These are phyloP conservation scores for Laodelphax striatellus DNA, from an alignment of 1,140 invertebrate genomes.

Conservation along the genomic window DNA sequence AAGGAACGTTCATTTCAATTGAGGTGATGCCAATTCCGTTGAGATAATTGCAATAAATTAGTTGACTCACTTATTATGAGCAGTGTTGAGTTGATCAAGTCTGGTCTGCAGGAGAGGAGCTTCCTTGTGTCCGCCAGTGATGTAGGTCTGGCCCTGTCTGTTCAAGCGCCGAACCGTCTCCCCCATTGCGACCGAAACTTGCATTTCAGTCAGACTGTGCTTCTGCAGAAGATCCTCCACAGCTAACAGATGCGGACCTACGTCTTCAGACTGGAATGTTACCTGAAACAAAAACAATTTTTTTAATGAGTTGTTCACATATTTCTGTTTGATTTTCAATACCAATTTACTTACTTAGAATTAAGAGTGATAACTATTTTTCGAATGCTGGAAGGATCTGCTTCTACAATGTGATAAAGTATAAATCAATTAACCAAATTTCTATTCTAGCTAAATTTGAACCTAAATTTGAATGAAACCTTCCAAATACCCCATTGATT, in stretches of 20 bases:
- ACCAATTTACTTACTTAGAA: too few species aligned
- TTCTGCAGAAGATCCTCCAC: constrained; percentile 91
- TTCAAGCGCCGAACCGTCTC: constrained; percentile 69
- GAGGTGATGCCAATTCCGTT: too few species aligned
- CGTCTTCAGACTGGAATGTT: constrained; percentile 76
- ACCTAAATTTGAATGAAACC: too few species aligned
- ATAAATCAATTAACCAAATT: too few species aligned
- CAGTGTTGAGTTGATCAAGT: constrained; percentile 55
- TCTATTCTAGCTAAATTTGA: too few species aligned
- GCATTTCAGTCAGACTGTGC: constrained; percentile 81
- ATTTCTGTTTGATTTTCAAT: too few species aligned
- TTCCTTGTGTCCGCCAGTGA: constrained; percentile 43
- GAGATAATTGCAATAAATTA: background rate
- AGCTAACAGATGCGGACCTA: constrained; percentile 80
- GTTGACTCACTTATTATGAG: constrained; percentile 46
- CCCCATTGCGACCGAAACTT: constrained; percentile 67
- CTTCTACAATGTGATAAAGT: too few species aligned
- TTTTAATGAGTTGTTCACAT: too few species aligned
- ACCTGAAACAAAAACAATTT: constrained; percentile 35
- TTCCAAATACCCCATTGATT: too few species aligned
- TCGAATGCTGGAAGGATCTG: too few species aligned
- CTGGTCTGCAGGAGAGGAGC: constrained; percentile 52
- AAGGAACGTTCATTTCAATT: too few species aligned
- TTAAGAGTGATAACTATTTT: too few species aligned
- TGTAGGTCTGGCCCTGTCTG: constrained; percentile 42